Base-by-base conservation (phyloP, 2,113 vertebrate species). In the Hippotragus niger region DNA sequence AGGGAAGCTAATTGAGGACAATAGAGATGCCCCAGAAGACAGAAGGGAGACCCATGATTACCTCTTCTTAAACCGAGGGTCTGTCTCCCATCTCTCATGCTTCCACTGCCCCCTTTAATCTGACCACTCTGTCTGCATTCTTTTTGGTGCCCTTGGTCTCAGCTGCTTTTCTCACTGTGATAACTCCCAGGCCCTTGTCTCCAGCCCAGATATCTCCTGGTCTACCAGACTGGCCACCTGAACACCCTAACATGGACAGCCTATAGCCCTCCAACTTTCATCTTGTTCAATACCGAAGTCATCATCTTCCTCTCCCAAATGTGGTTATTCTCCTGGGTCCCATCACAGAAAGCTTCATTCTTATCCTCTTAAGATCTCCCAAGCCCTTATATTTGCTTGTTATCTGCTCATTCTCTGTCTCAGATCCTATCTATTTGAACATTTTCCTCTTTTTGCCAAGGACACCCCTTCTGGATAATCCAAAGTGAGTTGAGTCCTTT, bases 211-310 rank as follows among this genome's bases (percentile, higher is more conserved):
- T 12, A 45, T 9, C 12, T 88, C 60, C n/a, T 2, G 2, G 40
- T 31, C 71, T 87, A 40, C 57, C 52, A 78, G 25, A 21, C n/a
- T 31, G 76, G 58, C 50, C 45, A 43, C 7, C 25, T 50, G 45
- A n/a, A 64, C 27, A 76, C 7, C 21, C 6, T 78, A 43, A 52
- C 0, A 0, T 23, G 45, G 12, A 29, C 13, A 14, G 15, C 50
- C 29, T 57, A 40, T 12, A 50, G 43, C 33, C 31, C 58, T 60
- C 31, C 47, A 81, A 5, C 62, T 40, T 52, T 88, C 23, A 15
- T 43, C 57, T 85, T 55, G 7, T 50, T 36, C 93, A 92, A 92
- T 87, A 84, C 16, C 91, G 84, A 92, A 13, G 6, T 31, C 82
- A 14, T 67, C n/a, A 71, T 33, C 40, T 60, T 47, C 53, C 25